phyloP scores from a whole-genome alignment of 2,888 invertebrate genomes.

The Dasypolia templi region DNA sequence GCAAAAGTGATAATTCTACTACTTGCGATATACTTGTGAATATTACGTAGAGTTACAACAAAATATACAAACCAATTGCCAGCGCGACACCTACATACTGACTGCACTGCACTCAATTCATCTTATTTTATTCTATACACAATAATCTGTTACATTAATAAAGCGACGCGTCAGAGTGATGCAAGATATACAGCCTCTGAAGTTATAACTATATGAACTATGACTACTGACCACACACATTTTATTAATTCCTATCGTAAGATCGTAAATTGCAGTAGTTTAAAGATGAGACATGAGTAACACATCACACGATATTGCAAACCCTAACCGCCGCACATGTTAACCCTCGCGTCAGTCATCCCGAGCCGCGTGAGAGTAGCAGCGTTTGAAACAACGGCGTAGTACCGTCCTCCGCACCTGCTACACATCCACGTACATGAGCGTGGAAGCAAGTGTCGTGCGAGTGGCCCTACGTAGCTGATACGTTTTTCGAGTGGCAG shows the following conservation, averaged over 20 bases:
- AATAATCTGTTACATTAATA: conserved; percentile 27
- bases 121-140: conserved; percentile 8
- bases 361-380: neutral
- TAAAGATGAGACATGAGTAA: neutral
- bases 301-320: conserved; percentile 12
- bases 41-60: conserved; percentile 22
- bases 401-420: neutral
- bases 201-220: conserved; percentile 10
- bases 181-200: conserved; percentile 11
- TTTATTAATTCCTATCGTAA: conserved; percentile 20
- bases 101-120: conserved; percentile 18
- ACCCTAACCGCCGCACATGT: neutral
- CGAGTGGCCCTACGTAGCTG: neutral
- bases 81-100: conserved; percentile 8
- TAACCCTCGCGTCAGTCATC: neutral
- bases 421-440: neutral
- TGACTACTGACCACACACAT: conserved; percentile 22
- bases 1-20: conserved; percentile 21
- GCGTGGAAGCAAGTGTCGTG: neutral
- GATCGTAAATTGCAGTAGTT: conserved; percentile 33
- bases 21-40: conserved; percentile 11
- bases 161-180: conserved; percentile 44
- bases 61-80: conserved; percentile 55
- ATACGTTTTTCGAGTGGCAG: neutral
- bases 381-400: neutral